Base-by-base conservation (phyloP, 2,113 vertebrate genomes). In the Castor canadensis region DNA sequence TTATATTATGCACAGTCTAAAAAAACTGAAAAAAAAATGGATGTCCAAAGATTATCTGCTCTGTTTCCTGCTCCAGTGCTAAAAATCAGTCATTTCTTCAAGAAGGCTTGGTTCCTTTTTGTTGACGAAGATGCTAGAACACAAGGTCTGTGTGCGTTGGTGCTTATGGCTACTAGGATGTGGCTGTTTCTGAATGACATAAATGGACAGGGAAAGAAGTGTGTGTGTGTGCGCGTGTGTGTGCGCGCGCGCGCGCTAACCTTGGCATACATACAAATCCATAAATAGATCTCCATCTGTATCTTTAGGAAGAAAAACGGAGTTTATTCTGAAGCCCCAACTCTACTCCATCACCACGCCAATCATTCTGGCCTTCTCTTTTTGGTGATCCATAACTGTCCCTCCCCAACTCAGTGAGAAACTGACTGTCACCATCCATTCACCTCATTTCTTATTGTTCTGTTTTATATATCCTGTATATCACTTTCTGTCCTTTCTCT, bases 271-370 rank as follows among this genome's bases (percentile, higher is more conserved):
- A 28, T 10, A 38, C 40, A 40, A n/a, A 26, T 11, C 54, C 17
- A 28, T 3, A 52, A n/a, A 35, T 9, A 58, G 15, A 32, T 12
- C 66, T 66, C 73, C 75, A 24, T 54, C 60, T 24, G 35, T 4
- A 28, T 11, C 17, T 54, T 1, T 4, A 28, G 4, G 9, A 20
- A 52, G 47, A 12, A 15, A 19, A 45, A 32, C 64, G 0, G 4
- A 54, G 28, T 19, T 43, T 84, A n/a, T 3, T 1, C 40, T 12
- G 5, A n/a, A 2, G 43, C 9, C n/a, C 83, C 3, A 45, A 0
- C n/a, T 30, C 10, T 3, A 13, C 40, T 5, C 80, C 4, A 2
- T 9, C 0, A 49, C 47, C 56, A 32, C 1, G 1, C 0, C 4
- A 54, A 0, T 56, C 73, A 8, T 6, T 32, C 30, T 6, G 38